Percentiles rank a stretch among this genome's conserved stretches.
Conservation (phyloP, 2,113 vertebrate genomes). For the Gorilla gorilla region DNA sequence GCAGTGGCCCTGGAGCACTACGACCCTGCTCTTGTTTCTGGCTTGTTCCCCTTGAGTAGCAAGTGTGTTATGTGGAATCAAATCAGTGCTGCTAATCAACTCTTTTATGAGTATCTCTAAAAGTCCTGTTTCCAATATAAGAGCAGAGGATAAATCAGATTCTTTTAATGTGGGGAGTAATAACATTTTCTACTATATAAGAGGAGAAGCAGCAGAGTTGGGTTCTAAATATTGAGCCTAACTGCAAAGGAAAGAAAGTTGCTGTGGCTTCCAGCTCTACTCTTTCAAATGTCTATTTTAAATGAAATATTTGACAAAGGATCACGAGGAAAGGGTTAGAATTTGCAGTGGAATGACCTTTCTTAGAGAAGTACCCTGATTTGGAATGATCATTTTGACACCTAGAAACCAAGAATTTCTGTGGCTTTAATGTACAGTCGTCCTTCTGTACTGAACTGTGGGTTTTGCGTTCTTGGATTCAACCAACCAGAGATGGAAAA, state of each 20-base stretch:
- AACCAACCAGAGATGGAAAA: background rate
- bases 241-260: background rate
- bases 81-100: background rate
- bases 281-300: background rate
- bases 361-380: background rate
- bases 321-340: background rate
- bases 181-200: background rate
- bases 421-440: background rate
- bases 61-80: background rate
- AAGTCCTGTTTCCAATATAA: background rate
- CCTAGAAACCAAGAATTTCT: background rate
- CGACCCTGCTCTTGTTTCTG: background rate
- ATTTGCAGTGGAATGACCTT: background rate
- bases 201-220: background rate
- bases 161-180: background rate
- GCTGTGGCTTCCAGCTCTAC: background rate
- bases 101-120: background rate
- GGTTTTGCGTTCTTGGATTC: background rate
- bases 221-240: background rate
- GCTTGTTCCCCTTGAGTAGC: background rate
- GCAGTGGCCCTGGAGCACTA: background rate
- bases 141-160: background rate
- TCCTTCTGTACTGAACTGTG: background rate
- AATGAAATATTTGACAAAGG: background rate
- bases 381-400: conserved; percentile 28